Evolutionary conservation across 1,140 invertebrate genomes (phyloP), one percentile per base, ranked within the genome.

Genomic region (Parasteatoda tepidariorum): DNA sequence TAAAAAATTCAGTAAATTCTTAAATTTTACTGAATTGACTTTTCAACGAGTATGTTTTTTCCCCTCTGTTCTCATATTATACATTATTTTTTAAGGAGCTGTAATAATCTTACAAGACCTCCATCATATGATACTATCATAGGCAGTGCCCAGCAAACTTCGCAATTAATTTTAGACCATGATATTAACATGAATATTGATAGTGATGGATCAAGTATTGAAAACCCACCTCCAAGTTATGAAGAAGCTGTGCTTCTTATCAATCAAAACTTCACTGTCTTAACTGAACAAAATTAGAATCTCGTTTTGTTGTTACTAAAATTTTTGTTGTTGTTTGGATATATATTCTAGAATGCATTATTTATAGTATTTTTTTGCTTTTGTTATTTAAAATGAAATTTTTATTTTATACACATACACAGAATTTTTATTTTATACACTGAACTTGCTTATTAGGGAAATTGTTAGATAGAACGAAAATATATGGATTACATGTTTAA

Each of bases 171-270:
- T 38, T 15, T 48, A 30, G 71, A 73, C n/a, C 70, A 66, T 73
- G 81, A 83, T 74, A 74, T 83, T 64, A 83, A 83, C 55, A 83
- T 83, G 81, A 84, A 76, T 79, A 11, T 78, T 34, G 79, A 84
- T 64, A 67, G 24, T 22, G 41, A 31, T 33, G 66, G 57, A 28
- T 59, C 41, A 41, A 74, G 22, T 55, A 15, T 57, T 55, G 91
- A 91, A 87, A 88, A 88, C 26, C 91, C 91, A 18, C 91, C 91
- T 3, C 91, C 91, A n/a, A 90, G 90, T 38, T 92, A 92, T 86
- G 91, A 92, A 85, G 91, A 92, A 89, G 91, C 91, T n/a, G 90
- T 92, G 88, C 90, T 90, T 85, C 88, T 91, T 7, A 90, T 73
- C 18, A 76, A 61, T 61, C 83, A 78, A 48, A 75, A 59, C 28